Evolutionary conservation across 1,140 invertebrate species (phyloP), one percentile per base, ranked within the genome.

Genomic region (Ladona fulva): DNA sequence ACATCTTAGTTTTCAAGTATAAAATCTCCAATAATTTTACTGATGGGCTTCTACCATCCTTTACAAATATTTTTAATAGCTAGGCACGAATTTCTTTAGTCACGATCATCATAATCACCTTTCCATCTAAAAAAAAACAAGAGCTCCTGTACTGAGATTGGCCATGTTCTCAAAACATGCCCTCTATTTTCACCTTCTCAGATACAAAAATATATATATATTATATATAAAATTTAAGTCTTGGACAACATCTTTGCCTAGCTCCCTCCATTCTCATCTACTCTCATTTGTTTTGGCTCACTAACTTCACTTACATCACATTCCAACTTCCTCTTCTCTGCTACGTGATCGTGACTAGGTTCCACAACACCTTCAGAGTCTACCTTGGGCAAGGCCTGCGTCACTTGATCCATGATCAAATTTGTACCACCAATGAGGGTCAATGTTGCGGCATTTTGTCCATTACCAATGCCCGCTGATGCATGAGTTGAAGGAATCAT

Each of bases 391-490:
- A 66, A 66, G 14, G 52, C 52, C 12, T 66, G 52, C 14, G 52
- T 66, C 52, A 66, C 52, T 66, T 66, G 52, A 66, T 66, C 52
- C 52, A 66, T 66, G 52, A 66, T 66, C 52, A 66, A 66, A 66
- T 66, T 66, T 19, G 52, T 22, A 66, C 52, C 52, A 66, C 52
- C n/a, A 22, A 66, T 66, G 5, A 66, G 52, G 52, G 52, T 66
- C 16, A 66, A 22, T 22, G 52, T 12, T 66, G 52, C 3, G 3
- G 52, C 3, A 66, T 16, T 66, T 66, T 66, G 52, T 66, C 52
- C 52, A 66, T 66, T 66, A 22, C 52, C 52, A 19, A 66, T 12
- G 14, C 52, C 52, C 5, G n/a, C 52, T 6, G 52, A 12, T 66
- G 52, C 12, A 52, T 52, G 19, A 5, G 52, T 6, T 66, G 52